phyloP scores from a whole-genome alignment of 2,113 vertebrate genomes.

The Muscicapa adusta region DNA sequence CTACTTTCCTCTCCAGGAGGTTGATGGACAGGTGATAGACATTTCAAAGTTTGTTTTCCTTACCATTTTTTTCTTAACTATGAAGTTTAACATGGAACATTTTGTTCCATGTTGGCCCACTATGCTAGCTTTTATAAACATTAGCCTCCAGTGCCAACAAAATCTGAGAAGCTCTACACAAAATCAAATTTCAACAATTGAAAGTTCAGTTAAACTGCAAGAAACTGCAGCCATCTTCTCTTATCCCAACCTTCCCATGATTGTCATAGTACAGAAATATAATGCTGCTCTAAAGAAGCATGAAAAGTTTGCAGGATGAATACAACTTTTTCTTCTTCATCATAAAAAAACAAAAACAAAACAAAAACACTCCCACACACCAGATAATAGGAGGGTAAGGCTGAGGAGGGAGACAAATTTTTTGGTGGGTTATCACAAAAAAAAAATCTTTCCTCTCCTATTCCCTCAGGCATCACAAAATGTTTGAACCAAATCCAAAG shows the following conservation, averaged over 20 bases:
- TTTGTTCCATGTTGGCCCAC: neutral
- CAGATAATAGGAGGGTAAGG: neutral
- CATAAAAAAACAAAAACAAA: neutral
- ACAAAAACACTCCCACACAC: neutral
- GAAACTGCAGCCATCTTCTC: neutral
- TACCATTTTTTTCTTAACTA: neutral
- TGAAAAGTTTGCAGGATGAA: slow-evolving; percentile 2
- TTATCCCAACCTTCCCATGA: neutral
- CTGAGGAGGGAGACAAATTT: neutral
- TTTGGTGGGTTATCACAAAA: slow-evolving; percentile 18
- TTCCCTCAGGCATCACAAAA: neutral
- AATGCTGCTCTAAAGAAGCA: neutral
- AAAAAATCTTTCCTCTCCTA: neutral
- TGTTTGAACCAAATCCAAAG: slow-evolving; percentile 15
- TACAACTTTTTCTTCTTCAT: neutral
- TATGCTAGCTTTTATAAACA: neutral
- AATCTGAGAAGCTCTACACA: neutral
- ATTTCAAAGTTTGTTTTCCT: neutral
- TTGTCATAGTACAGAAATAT: neutral
- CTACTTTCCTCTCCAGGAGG: neutral
- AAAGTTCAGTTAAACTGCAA: neutral
- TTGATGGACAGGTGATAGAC: neutral
- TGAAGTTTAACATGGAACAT: neutral
- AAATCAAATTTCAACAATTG: neutral
- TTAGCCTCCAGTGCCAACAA: neutral